Conservation (phyloP, 2,888 invertebrate species). For the Apamea epomidion region DNA sequence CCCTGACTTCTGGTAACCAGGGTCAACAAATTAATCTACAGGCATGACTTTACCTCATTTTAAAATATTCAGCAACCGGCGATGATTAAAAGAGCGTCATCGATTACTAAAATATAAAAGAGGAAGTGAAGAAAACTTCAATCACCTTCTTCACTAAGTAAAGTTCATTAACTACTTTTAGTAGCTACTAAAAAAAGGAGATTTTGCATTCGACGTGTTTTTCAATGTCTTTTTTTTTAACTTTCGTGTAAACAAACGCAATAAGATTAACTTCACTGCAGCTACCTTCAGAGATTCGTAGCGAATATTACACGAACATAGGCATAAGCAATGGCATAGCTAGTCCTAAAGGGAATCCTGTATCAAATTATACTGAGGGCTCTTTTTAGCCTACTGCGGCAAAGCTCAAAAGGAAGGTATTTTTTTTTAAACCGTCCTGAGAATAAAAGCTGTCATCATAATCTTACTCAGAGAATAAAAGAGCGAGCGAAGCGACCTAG, state of each 20-base stretch:
- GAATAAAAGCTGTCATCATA: background rate
- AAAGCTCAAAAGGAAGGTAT: background rate
- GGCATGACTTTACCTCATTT: too few relatives aligned
- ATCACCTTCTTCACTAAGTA: background rate
- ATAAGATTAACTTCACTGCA: background rate
- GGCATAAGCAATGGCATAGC: background rate
- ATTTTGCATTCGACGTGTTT: background rate
- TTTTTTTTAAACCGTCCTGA: background rate
- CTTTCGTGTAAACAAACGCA: background rate
- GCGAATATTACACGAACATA: background rate
- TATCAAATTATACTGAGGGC: background rate
- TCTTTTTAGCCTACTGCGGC: too few relatives aligned
- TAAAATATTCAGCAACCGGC: background rate
- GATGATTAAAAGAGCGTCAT: background rate
- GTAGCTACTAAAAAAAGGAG: background rate
- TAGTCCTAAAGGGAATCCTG: too few relatives aligned
- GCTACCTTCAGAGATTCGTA: background rate
- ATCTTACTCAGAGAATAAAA: background rate
- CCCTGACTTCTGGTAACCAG: slow-evolving; percentile 12
- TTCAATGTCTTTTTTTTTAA: background rate
- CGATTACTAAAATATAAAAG: background rate
- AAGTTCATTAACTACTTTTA: background rate
- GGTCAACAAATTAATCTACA: background rate
- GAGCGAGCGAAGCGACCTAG: too few relatives aligned
- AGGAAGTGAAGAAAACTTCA: too few relatives aligned